Percentiles rank a stretch among this genome's conserved stretches.
These are phyloP conservation scores for Pipra filicauda DNA, from an alignment of 2,113 vertebrate genomes.

Conservation along the genomic window DNA sequence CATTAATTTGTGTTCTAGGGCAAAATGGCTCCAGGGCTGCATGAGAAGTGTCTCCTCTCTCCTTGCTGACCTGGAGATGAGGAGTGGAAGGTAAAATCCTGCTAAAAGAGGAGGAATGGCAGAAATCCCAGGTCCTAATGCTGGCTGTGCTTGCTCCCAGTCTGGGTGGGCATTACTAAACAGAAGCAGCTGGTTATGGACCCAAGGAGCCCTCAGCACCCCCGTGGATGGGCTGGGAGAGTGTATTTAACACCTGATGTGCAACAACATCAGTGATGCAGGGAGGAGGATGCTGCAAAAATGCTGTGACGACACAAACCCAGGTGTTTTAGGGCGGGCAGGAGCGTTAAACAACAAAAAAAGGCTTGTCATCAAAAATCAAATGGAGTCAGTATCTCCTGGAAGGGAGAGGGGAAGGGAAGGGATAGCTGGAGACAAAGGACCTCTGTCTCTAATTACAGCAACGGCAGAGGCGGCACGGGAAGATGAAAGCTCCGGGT, in stretches of 20 bases:
- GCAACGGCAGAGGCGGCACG: background rate
- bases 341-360: background rate
- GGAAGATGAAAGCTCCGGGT: background rate
- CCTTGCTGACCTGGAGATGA: background rate
- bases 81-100: background rate
- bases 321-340: background rate
- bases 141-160: background rate
- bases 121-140: background rate
- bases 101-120: background rate
- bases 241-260: background rate
- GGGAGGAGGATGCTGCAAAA: background rate
- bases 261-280: background rate
- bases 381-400: background rate
- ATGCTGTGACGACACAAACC: rapidly evolving
- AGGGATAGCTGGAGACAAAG: background rate
- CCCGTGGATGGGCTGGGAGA: rapidly evolving
- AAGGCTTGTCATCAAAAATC: background rate
- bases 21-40: background rate
- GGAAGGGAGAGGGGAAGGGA: background rate
- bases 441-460: constrained; percentile 5
- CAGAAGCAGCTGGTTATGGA: background rate
- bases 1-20: background rate
- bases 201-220: rapidly evolving
- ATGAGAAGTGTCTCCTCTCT: background rate
- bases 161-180: background rate